Evolutionary conservation across 2,888 invertebrate species (phyloP), one percentile per base, ranked within the genome.

Genomic region (Platypus cylindrus): DNA sequence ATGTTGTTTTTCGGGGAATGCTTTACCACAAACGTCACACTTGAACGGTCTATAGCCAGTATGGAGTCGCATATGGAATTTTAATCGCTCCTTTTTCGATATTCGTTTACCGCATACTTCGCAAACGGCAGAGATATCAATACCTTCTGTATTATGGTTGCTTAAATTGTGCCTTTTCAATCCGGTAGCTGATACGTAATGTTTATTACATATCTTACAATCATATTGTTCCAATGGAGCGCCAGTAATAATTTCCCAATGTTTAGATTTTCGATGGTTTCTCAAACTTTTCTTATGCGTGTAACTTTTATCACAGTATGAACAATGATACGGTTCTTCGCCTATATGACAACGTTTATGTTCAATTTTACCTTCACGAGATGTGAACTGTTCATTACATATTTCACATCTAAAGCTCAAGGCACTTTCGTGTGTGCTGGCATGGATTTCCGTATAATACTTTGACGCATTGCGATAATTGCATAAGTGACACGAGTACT

Each of bases 21-120:
- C 68, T 55, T 71, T 72, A 13, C 68, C 68, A 56, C 73, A 73
- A 52, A 66, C 64, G 42, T 67, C 62, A 53, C 73, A 73, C 40
- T 68, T 66, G 57, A 69, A 68, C 27, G 73, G 72, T 54, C 69
- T 70, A 58, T 71, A 70, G 0, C 71, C 71, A 1, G 68, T 68
- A 56, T 72, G 72, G 34, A 70, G 68, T 30, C 71, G 63, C 56
- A 70, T 68, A 60, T 71, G 72, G 23, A 49, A 50, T 26, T 67
- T 68, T 45, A 72, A 55, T 54, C 70, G 69, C 55, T 69, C 68
- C 47, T 70, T 70, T 53, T 70, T 67, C 22, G 67, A 68, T 55
- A 70, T 70, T 1, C 66, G 67, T 48, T 67, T 67, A 24, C 67
- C 68, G 42, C 70, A 70, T 23, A 66, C 62, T 44, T 55, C 3